A percentile compares a stretch with the other conserved stretches of the same genome.
Evolutionary conservation across 2,113 vertebrate genomes (phyloP).

Genomic region (Calypte anna): DNA sequence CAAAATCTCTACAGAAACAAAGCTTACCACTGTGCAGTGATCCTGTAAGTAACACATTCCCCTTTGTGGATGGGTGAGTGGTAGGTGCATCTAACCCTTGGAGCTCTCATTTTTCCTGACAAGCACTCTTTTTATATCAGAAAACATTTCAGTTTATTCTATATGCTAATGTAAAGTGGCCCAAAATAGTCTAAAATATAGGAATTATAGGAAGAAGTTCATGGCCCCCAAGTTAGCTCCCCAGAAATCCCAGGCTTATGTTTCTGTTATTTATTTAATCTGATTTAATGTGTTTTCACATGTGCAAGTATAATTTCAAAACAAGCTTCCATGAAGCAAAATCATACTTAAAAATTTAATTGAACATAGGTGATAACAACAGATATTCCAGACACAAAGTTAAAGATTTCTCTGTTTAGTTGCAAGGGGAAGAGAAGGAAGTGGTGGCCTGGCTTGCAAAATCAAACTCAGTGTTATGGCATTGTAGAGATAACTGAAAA

Average conservation of each 20-base stretch:
- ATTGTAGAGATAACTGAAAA: neutral
- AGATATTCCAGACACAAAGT: neutral
- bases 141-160: constrained; percentile 4
- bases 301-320: neutral
- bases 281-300: neutral
- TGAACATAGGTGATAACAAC: neutral
- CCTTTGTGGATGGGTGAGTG: constrained; percentile 57
- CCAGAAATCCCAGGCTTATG: neutral
- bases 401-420: neutral
- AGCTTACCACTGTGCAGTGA: constrained; percentile 75
- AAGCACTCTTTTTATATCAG: constrained; percentile 40
- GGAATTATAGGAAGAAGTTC: neutral
- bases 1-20: constrained; percentile 78
- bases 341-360: neutral
- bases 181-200: neutral
- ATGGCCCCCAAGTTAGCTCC: neutral
- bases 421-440: neutral
- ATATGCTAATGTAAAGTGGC: neutral
- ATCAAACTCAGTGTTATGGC: neutral
- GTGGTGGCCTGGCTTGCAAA: neutral
- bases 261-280: neutral
- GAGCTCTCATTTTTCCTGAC: constrained; percentile 5
- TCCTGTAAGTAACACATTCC: constrained; percentile 66
- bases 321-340: neutral
- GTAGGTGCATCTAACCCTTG: constrained; percentile 53